phyloP scores from a whole-genome alignment of 2,113 vertebrate species.

The Ptyas mucosa region DNA sequence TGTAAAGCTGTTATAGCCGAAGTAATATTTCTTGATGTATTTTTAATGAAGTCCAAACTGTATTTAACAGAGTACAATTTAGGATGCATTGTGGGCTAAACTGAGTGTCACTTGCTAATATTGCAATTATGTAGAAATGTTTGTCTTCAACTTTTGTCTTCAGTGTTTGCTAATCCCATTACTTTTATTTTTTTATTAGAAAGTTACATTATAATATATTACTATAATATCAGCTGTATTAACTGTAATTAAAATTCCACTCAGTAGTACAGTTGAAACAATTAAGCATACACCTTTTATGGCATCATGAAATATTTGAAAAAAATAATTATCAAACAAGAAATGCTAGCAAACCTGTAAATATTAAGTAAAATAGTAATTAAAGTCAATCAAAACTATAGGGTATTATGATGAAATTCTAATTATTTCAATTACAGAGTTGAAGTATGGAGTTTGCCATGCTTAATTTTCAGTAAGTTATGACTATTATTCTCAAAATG shows the following conservation, averaged over 20 bases:
- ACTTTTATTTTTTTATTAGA: constrained; percentile 23
- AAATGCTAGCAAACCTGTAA: background rate
- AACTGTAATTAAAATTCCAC: constrained; percentile 27
- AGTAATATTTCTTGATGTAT: background rate
- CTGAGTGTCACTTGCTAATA: background rate
- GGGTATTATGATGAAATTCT: background rate
- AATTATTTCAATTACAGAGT: background rate
- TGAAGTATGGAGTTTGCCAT: background rate
- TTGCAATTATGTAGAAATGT: background rate
- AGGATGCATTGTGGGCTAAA: background rate
- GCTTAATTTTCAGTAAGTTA: background rate
- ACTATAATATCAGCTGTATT: constrained; percentile 7
- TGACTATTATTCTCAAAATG: background rate
- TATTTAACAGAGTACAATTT: background rate
- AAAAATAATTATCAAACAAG: background rate
- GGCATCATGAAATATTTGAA: constrained; percentile 25
- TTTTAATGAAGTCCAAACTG: constrained; percentile 3
- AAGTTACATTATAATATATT: constrained; percentile 20
- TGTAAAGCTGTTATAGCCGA: background rate
- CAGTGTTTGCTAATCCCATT: constrained; percentile 5
- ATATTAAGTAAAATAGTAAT: background rate
- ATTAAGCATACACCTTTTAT: constrained; percentile 7
- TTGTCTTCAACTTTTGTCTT: constrained; percentile 13
- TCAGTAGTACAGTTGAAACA: background rate
- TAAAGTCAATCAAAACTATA: background rate